phyloP scores from a whole-genome alignment of 1,140 invertebrate genomes.

The Diuraphis noxia region DNA sequence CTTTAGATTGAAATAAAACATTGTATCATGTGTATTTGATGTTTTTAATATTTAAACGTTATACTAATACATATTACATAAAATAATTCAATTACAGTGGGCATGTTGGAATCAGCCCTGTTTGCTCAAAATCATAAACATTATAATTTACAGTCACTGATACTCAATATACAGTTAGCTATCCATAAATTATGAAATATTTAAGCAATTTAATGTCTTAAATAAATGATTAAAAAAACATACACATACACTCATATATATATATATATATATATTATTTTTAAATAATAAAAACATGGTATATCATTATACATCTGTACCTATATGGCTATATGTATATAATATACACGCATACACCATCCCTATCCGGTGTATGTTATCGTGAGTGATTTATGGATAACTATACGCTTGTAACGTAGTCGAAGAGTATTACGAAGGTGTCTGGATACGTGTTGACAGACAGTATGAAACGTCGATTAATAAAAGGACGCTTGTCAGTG shows the following conservation, averaged over 20 bases:
- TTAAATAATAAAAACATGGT: neutral
- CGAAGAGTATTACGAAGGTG: conserved; percentile 6
- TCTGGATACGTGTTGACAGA: conserved; percentile 26
- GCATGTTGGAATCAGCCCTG: too few species aligned
- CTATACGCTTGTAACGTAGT: neutral
- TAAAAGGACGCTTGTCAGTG: conserved; percentile 41
- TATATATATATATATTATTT: neutral
- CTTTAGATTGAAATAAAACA: neutral
- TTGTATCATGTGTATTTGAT: neutral
- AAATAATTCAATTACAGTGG: too few species aligned
- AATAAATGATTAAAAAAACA: neutral
- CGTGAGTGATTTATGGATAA: conserved; percentile 41
- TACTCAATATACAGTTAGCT: neutral
- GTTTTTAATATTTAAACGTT: neutral
- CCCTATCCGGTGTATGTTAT: neutral
- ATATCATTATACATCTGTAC: neutral
- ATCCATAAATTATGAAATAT: neutral
- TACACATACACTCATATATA: too few species aligned
- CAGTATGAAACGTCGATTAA: conserved; percentile 45
- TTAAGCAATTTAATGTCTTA: neutral
- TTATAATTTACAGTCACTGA: too few species aligned
- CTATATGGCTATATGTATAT: neutral
- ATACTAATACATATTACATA: too few species aligned
- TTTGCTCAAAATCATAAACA: neutral
- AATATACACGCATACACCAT: neutral